A percentile compares a stretch with the other conserved stretches of the same genome.
Evolutionary conservation across 2,888 invertebrate species (phyloP).

Genomic region (Mythimna vitellina): DNA sequence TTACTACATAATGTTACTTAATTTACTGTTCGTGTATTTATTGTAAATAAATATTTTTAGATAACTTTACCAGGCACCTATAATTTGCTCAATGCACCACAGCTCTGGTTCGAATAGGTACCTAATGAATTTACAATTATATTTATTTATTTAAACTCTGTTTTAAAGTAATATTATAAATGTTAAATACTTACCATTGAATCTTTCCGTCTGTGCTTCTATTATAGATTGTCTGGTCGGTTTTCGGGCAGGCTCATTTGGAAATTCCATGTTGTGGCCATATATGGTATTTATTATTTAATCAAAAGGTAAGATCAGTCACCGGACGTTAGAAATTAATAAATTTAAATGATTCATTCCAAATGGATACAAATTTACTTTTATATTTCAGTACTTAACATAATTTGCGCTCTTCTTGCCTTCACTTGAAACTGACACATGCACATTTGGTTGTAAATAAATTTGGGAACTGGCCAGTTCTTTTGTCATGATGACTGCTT

Average conservation of each 20-base stretch:
- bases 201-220: not conserved
- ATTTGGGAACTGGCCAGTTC: conserved; percentile 85
- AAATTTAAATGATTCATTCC: conserved; percentile 53
- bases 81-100: too few species aligned
- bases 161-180: not conserved
- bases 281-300: conserved; percentile 24
- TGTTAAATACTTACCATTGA: not conserved
- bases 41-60: too few species aligned
- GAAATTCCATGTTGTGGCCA: not conserved
- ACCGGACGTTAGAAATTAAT: conserved; percentile 48
- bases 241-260: not conserved
- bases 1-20: too few species aligned
- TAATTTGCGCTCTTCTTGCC: conserved; percentile 71
- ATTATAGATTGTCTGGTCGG: not conserved
- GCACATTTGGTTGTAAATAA: conserved; percentile 74
- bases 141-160: too few species aligned
- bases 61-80: too few species aligned
- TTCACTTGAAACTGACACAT: conserved; percentile 69
- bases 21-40: too few species aligned
- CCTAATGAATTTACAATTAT: not conserved
- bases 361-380: conserved; percentile 65
- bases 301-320: conserved; percentile 28
- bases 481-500: conserved; percentile 84
- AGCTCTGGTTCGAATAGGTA: not conserved
- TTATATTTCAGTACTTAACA: conserved; percentile 73